These are phyloP conservation scores for Zhuqinia jingwanae DNA, from an alignment of 2,888 invertebrate species.

Conservation along the genomic window DNA sequence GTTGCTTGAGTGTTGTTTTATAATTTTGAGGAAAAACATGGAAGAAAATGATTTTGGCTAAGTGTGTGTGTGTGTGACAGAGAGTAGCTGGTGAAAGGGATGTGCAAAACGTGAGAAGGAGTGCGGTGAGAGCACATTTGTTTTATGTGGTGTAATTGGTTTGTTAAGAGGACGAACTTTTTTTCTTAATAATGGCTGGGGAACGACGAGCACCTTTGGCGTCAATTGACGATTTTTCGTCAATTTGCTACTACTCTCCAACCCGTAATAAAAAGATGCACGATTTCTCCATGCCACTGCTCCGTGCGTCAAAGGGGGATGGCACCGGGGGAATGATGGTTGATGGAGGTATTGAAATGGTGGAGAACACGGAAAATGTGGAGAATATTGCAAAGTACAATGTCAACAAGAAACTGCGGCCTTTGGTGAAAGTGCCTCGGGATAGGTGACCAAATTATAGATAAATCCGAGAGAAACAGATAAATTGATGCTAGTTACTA, in stretches of 20 bases:
- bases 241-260: constrained; percentile 78
- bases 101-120: not conserved
- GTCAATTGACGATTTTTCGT: constrained; percentile 80
- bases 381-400: constrained; percentile 79
- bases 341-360: constrained; percentile 73
- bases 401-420: constrained; percentile 78
- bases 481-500: no score
- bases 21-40: not conserved
- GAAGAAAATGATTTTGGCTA: constrained; percentile 31
- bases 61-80: no score
- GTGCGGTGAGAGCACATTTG: no score
- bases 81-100: no score
- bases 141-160: not conserved
- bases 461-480: no score
- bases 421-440: constrained; percentile 78
- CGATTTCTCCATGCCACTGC: constrained; percentile 77
- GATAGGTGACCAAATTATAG: constrained; percentile 74
- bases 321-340: constrained; percentile 55
- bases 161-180: no score
- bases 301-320: constrained; percentile 66
- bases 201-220: constrained; percentile 80
- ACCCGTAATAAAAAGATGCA: constrained; percentile 75
- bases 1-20: not conserved
- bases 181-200: constrained; percentile 56
- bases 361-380: constrained; percentile 78